These are phyloP conservation scores for Thalpophila matura DNA, from an alignment of 2,888 invertebrate genomes.

Conservation along the genomic window DNA sequence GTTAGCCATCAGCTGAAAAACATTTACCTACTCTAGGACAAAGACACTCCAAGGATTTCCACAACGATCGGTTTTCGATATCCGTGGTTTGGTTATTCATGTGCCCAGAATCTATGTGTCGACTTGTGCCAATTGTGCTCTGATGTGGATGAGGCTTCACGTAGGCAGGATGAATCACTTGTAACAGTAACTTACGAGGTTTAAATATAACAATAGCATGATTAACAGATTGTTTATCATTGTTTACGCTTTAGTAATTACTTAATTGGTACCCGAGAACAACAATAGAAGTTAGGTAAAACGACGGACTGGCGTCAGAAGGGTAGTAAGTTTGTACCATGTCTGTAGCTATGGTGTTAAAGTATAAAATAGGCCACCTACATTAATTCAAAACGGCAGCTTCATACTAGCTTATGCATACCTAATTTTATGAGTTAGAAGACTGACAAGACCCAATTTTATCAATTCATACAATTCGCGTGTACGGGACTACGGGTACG, in stretches of 20 bases:
- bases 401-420: too few relatives aligned
- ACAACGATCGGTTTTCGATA: slow-evolving; percentile 5
- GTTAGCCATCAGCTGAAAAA: too few relatives aligned
- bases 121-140: background rate
- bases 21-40: too few relatives aligned
- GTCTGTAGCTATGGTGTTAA: background rate
- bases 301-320: background rate
- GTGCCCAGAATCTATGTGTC: background rate
- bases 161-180: slow-evolving; percentile 18
- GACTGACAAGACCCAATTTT: too few relatives aligned
- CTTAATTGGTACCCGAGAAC: slow-evolving; percentile 35
- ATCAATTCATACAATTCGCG: too few relatives aligned
- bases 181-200: slow-evolving; percentile 16
- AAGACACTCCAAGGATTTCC: too few relatives aligned
- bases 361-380: too few relatives aligned
- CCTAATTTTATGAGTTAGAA: too few relatives aligned
- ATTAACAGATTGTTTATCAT: slow-evolving; percentile 36
- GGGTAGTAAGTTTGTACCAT: background rate
- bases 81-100: too few relatives aligned
- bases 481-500: too few relatives aligned
- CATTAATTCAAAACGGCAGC: too few relatives aligned
- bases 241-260: slow-evolving; percentile 48
- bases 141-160: background rate
- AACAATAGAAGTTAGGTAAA: slow-evolving; percentile 35
- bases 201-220: slow-evolving; percentile 37